Conservation (phyloP, 2,113 vertebrate genomes). For the Strix uralensis region DNA sequence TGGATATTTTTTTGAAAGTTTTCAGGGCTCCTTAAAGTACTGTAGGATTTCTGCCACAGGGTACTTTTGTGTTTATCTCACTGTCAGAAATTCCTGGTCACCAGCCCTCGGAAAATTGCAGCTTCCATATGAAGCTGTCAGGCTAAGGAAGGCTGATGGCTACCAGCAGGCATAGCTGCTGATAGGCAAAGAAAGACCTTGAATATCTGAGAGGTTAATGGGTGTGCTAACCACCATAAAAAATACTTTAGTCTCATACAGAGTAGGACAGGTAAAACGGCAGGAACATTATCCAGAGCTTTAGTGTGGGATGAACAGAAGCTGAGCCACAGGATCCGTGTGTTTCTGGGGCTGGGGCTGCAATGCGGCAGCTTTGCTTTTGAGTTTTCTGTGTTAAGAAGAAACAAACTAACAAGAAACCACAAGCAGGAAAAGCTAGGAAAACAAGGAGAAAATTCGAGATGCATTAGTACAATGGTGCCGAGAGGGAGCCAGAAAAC, state of each 20-base stretch:
- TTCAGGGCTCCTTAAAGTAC: neutral
- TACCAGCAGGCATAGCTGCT: neutral
- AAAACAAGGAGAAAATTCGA: neutral
- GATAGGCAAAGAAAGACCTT: neutral
- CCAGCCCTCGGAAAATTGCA: neutral
- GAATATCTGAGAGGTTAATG: neutral
- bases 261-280: neutral
- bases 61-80: neutral
- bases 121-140: neutral
- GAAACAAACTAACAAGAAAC: neutral
- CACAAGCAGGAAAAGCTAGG: neutral
- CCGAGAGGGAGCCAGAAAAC: neutral
- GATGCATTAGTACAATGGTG: neutral
- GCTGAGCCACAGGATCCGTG: neutral
- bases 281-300: neutral
- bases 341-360: neutral
- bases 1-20: neutral
- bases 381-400: neutral
- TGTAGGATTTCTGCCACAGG: neutral
- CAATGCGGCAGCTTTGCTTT: accelerated
- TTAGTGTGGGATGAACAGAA: neutral
- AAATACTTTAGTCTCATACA: neutral
- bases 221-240: neutral
- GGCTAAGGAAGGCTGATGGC: neutral
- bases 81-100: neutral